phyloP scores from a whole-genome alignment of 2,113 vertebrate genomes.

The Thomomys bottae region DNA sequence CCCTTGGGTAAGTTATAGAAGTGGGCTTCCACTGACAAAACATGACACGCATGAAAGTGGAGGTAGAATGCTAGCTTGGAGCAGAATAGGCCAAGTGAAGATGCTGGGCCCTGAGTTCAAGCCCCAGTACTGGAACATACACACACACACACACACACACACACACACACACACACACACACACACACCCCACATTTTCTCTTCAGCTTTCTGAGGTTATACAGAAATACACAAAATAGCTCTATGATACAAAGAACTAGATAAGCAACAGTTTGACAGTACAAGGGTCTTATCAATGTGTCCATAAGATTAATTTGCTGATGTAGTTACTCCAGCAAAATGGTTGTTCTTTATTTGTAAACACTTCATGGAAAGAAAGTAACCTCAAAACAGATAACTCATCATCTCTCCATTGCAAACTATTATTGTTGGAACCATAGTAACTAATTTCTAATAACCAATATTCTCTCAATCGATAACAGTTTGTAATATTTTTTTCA shows the following conservation, averaged over 20 bases:
- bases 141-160: no score
- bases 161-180: no score
- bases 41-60: no score
- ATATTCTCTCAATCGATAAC: background rate
- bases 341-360: background rate
- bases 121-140: no score
- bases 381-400: background rate
- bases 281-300: background rate
- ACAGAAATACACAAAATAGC: background rate
- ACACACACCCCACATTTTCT: background rate
- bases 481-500: background rate
- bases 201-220: background rate
- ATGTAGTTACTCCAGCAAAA: background rate
- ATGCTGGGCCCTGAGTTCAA: no score
- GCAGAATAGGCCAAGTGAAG: no score
- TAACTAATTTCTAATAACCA: background rate
- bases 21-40: background rate
- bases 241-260: background rate
- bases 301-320: background rate
- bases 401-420: background rate
- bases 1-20: background rate
- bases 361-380: background rate
- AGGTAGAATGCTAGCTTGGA: no score
- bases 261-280: background rate
- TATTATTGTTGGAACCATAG: no score